These are phyloP conservation scores for Polymixis lichenea DNA, from an alignment of 2,888 invertebrate species.

Conservation along the genomic window DNA sequence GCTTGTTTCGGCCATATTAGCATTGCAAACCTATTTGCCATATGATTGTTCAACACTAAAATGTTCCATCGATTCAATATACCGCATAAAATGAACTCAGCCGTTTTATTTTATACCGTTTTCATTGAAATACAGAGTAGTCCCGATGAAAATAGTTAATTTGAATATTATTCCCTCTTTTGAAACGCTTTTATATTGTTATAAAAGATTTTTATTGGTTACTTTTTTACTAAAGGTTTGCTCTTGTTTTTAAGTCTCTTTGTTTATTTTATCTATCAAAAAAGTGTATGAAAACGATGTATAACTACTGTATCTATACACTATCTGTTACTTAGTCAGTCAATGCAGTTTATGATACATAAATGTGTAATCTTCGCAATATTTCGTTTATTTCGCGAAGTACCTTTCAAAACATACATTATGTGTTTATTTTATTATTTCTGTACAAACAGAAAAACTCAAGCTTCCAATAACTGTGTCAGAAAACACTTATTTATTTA, in stretches of 20 bases:
- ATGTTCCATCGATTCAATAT: constrained; percentile 47
- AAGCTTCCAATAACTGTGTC: not conserved
- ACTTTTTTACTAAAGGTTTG: not conserved
- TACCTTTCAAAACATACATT: too few species aligned
- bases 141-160: constrained; percentile 37
- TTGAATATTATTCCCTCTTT: constrained; percentile 38
- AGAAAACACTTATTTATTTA: constrained; percentile 1
- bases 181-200: constrained; percentile 11
- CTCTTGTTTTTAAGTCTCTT: too few species aligned
- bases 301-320: not conserved
- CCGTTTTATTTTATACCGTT: constrained; percentile 41
- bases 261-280: not conserved
- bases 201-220: constrained; percentile 10
- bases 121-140: constrained; percentile 48
- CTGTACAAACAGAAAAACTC: not conserved
- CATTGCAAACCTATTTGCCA: constrained; percentile 56
- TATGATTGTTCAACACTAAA: constrained; percentile 47
- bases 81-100: constrained; percentile 35
- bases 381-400: too few species aligned
- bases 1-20: constrained; percentile 43
- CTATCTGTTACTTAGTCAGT: not conserved
- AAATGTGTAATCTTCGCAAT: not conserved
- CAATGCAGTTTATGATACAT: not conserved
- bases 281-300: not conserved
- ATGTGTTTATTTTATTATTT: too few species aligned